Conservation (phyloP, 2,797 vertebrate species). For the Tragopan temminckii region DNA sequence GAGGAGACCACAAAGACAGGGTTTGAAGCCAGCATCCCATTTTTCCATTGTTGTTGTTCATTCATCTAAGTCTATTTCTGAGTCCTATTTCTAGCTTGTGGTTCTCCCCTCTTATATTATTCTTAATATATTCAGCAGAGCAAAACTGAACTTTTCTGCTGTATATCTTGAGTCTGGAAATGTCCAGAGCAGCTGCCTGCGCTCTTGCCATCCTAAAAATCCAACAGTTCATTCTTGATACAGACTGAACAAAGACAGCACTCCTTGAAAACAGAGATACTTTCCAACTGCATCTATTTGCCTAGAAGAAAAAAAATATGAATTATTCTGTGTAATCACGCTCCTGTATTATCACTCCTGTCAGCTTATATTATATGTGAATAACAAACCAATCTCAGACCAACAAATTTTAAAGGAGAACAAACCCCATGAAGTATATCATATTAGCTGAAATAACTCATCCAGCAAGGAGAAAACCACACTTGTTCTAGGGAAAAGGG, state of each 20-base stretch:
- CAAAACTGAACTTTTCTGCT: not conserved
- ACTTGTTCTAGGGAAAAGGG: not conserved
- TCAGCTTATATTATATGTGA: not conserved
- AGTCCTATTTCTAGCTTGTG: not conserved
- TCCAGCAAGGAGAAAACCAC: not conserved
- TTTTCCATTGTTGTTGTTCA: not conserved
- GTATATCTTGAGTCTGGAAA: not conserved
- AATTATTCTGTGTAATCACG: slow-evolving; percentile 61
- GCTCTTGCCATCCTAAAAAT: not conserved
- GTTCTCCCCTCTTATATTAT: not conserved
- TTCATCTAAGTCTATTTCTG: not conserved
- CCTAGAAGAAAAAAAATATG: slow-evolving; percentile 31
- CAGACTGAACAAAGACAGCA: not conserved
- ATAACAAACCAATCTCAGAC: slow-evolving; percentile 20
- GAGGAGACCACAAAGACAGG: not conserved
- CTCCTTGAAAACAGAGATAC: not conserved
- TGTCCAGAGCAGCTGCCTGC: not conserved
- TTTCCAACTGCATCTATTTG: slow-evolving; percentile 1
- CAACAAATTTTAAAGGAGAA: not conserved
- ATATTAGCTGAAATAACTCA: not conserved
- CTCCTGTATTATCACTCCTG: not conserved
- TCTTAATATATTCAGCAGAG: slow-evolving; percentile 10
- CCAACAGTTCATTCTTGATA: not conserved
- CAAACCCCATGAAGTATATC: not conserved
- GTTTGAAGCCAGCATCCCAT: not conserved